phyloP scores from a whole-genome alignment of 1,140 invertebrate genomes.

The Octopus bimaculoides region DNA sequence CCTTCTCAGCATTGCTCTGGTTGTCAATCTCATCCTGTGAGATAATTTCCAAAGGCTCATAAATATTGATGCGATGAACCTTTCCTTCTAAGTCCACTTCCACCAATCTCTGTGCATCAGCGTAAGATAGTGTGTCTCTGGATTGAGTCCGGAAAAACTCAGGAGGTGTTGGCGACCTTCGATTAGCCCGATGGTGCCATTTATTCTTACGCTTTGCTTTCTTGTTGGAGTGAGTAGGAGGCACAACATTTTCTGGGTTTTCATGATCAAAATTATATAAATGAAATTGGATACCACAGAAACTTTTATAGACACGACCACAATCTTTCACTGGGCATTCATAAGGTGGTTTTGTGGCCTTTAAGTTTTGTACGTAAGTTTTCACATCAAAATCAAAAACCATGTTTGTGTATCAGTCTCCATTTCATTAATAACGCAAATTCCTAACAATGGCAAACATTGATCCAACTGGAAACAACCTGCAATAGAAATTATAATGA shows the following conservation, averaged over 20 bases:
- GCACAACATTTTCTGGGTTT: constrained; percentile 49
- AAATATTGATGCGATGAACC: constrained; percentile 59
- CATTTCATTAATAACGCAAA: constrained; percentile 15
- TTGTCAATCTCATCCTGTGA: constrained; percentile 55
- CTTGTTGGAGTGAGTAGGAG: constrained; percentile 36
- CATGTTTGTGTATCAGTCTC: constrained; percentile 57
- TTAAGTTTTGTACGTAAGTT: constrained; percentile 78
- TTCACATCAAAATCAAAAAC: constrained; percentile 79
- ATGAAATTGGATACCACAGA: constrained; percentile 82
- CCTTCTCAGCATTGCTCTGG: constrained; percentile 53
- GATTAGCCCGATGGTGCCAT: constrained; percentile 47
- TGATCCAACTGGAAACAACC: neutral
- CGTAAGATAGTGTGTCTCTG: constrained; percentile 66
- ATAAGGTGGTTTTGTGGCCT: constrained; percentile 78
- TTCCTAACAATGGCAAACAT: neutral
- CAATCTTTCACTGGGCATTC: constrained; percentile 80
- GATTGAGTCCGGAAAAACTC: constrained; percentile 46
- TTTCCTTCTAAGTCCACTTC: constrained; percentile 79
- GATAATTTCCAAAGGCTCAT: constrained; percentile 59
- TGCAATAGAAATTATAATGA: too few species aligned
- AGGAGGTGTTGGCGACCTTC: constrained; percentile 54
- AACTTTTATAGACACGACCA: constrained; percentile 80
- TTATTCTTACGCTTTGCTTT: constrained; percentile 38
- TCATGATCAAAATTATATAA: constrained; percentile 81
- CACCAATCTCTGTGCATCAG: constrained; percentile 77